These are phyloP conservation scores for Neoitamus cyanurus DNA, from an alignment of 2,888 invertebrate genomes.

Conservation along the genomic window DNA sequence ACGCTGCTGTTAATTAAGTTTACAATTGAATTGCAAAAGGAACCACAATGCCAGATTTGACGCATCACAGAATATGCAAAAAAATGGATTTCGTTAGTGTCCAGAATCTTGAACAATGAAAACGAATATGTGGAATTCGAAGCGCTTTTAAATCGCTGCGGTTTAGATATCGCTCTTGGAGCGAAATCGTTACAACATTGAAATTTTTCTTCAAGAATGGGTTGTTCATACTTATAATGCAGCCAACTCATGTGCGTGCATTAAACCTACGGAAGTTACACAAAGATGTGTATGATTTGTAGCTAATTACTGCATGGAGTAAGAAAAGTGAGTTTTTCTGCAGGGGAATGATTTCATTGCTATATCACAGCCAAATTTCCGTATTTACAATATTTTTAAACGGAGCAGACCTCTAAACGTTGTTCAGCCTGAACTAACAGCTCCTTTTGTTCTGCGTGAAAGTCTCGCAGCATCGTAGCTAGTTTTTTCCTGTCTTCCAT, in stretches of 20 bases:
- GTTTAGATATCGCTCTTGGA: background rate
- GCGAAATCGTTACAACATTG: background rate
- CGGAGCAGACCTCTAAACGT: conserved; percentile 79
- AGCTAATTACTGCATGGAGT: background rate
- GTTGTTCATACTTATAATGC: background rate
- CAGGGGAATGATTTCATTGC: conserved; percentile 13
- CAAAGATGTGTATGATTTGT: too few species aligned
- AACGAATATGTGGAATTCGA: too few species aligned
- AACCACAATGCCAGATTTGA: too few species aligned
- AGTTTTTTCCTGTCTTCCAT: conserved; percentile 90
- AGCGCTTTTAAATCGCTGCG: too few species aligned
- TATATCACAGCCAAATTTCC: conserved; percentile 24
- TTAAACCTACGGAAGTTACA: too few species aligned
- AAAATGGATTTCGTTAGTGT: too few species aligned
- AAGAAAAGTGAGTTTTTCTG: conserved; percentile 2
- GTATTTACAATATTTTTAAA: background rate
- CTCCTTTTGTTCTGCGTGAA: conserved; percentile 87
- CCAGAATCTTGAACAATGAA: too few species aligned
- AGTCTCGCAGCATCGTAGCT: conserved; percentile 87
- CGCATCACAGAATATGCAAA: too few species aligned
- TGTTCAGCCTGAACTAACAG: conserved; percentile 87
- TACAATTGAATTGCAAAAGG: too few species aligned
- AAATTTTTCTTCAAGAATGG: too few species aligned
- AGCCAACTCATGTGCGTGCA: background rate
- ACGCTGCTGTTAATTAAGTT: too few species aligned